phyloP scores from a whole-genome alignment of 2,797 vertebrate species.

The Urocyon cinereoargenteus region DNA sequence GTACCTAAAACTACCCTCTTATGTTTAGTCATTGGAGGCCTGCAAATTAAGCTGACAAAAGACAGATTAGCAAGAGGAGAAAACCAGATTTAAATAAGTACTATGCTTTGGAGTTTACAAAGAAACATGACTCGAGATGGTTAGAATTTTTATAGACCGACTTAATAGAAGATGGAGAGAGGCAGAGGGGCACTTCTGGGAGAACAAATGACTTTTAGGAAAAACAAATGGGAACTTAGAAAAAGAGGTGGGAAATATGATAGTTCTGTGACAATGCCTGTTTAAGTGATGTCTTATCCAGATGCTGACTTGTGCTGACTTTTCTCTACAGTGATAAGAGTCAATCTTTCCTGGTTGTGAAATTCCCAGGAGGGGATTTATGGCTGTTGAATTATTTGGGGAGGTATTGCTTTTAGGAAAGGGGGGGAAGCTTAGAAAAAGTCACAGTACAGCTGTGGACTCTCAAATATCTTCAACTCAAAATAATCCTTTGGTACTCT shows the following conservation, averaged over 20 bases:
- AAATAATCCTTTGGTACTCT: not conserved
- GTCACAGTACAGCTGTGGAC: not conserved
- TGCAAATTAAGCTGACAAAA: conserved; percentile 29
- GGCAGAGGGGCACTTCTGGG: not conserved
- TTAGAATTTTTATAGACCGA: conserved; percentile 41
- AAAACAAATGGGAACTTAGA: not conserved
- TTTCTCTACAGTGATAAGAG: conserved; percentile 56
- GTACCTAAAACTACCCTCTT: not conserved
- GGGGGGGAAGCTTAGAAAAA: not conserved
- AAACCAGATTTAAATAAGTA: conserved; percentile 2
- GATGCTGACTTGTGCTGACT: not conserved
- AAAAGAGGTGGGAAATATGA: not conserved
- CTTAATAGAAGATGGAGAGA: not conserved
- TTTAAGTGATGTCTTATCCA: conserved; percentile 42
- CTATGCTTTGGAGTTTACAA: not conserved
- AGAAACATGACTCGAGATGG: not conserved
- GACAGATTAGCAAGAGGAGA: conserved; percentile 29
- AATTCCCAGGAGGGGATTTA: conserved; percentile 24
- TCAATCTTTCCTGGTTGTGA: conserved; percentile 27
- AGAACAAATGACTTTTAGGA: conserved; percentile 30
- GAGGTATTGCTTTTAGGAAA: conserved; percentile 50
- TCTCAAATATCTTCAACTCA: conserved; percentile 45
- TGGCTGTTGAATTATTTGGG: conserved; percentile 14
- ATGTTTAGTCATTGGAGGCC: not conserved
- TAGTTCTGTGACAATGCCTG: conserved; percentile 2